These are phyloP conservation scores for Oryzaephilus surinamensis DNA, from an alignment of 1,140 invertebrate species.

Conservation along the genomic window DNA sequence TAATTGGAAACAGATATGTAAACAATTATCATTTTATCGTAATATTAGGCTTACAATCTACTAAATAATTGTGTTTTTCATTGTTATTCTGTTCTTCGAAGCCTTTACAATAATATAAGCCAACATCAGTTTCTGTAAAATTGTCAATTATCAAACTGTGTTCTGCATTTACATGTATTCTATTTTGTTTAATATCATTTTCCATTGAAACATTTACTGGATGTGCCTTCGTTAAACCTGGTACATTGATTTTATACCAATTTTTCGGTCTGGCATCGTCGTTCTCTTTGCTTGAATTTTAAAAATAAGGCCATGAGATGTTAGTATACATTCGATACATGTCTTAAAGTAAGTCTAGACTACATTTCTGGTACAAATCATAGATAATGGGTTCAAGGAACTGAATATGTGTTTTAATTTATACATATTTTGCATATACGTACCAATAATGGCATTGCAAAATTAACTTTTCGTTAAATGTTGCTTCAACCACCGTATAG, in stretches of 20 bases:
- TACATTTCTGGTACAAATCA: too few species aligned
- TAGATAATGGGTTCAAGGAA: too few species aligned
- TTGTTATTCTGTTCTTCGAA: conserved; percentile 36
- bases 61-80: conserved; percentile 41
- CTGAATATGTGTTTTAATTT: neutral
- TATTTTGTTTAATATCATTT: conserved; percentile 36
- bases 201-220: conserved; percentile 40
- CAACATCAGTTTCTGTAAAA: conserved; percentile 33
- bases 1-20: too few species aligned
- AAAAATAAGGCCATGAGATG: conserved; percentile 6
- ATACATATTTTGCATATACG: conserved; percentile 2
- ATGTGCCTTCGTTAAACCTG: too few species aligned
- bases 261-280: conserved; percentile 37
- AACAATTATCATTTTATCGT: neutral
- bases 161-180: conserved; percentile 35
- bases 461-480: conserved; percentile 33
- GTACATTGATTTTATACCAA: conserved; percentile 42
- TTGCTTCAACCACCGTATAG: conserved; percentile 38
- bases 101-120: conserved; percentile 42
- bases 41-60: conserved; percentile 31
- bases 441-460: conserved; percentile 42
- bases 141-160: conserved; percentile 38
- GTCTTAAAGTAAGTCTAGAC: too few species aligned
- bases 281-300: conserved; percentile 30
- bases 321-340: too few species aligned